These are phyloP conservation scores for Proteles cristata DNA, from an alignment of 2,113 vertebrate species.

Conservation along the genomic window DNA sequence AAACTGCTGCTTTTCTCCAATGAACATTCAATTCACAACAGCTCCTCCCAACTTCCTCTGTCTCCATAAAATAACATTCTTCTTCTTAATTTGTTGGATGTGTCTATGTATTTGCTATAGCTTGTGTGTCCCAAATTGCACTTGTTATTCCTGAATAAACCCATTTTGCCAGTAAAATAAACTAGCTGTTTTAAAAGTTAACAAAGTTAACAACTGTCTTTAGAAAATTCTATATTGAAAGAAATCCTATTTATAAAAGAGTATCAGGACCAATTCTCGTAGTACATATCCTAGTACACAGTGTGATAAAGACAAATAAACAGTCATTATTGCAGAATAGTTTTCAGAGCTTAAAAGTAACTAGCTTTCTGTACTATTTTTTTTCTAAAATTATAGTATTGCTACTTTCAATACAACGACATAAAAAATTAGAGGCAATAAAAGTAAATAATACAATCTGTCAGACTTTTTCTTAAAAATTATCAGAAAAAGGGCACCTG, in stretches of 20 bases:
- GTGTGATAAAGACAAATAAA: not conserved
- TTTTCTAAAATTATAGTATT: not conserved
- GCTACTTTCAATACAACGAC: not conserved
- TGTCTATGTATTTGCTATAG: not conserved
- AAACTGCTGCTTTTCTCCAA: not conserved
- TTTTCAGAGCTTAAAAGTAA: not conserved
- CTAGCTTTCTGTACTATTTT: not conserved
- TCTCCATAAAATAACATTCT: not conserved
- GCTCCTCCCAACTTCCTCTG: not conserved
- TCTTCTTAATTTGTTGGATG: not conserved
- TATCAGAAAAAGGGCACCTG: not conserved
- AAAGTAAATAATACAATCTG: not conserved
- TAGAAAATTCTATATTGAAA: not conserved
- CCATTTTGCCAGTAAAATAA: not conserved
- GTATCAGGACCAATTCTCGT: not conserved
- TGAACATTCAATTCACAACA: not conserved
- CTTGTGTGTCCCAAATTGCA: not conserved
- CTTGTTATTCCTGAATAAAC: not conserved
- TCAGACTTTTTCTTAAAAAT: not conserved
- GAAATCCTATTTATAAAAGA: not conserved
- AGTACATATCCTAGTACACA: not conserved
- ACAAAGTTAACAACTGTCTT: not conserved
- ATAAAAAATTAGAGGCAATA: not conserved
- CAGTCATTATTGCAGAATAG: not conserved
- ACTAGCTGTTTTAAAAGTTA: not conserved